A percentile compares a stretch with the other conserved stretches of the same genome.
phyloP scores from a whole-genome alignment of 2,797 vertebrate genomes.

The Glossophaga mutica region DNA sequence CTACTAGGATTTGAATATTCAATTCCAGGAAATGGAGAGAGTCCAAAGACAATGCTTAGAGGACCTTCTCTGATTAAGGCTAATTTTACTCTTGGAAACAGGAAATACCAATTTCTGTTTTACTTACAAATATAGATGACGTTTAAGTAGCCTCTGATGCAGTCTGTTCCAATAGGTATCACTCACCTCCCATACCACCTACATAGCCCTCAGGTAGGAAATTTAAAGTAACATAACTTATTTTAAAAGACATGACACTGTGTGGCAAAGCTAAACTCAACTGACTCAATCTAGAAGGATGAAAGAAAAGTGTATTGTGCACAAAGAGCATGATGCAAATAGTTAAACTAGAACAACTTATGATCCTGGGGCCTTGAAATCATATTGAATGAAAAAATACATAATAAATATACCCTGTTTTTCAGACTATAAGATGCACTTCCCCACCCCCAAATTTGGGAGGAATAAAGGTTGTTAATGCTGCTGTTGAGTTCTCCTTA shows the following conservation, averaged over 20 bases:
- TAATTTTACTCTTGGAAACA: slow-evolving; percentile 46
- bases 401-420: too few relatives aligned
- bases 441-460: too few relatives aligned
- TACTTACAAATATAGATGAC: slow-evolving; percentile 41
- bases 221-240: slow-evolving; percentile 61
- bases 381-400: background rate
- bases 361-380: background rate
- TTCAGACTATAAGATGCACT: too few relatives aligned
- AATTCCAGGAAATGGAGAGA: slow-evolving; percentile 20
- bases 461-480: too few relatives aligned
- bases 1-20: slow-evolving; percentile 27
- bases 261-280: slow-evolving; percentile 31
- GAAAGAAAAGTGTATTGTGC: background rate
- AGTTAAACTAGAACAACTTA: slow-evolving; percentile 4
- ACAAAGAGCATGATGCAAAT: slow-evolving; percentile 17
- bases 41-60: slow-evolving; percentile 36
- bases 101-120: slow-evolving; percentile 60
- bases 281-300: slow-evolving; percentile 18
- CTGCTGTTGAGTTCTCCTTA: too few relatives aligned
- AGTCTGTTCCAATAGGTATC: slow-evolving; percentile 62
- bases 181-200: slow-evolving; percentile 65
- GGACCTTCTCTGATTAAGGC: slow-evolving; percentile 54
- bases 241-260: slow-evolving; percentile 19
- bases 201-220: slow-evolving; percentile 67
- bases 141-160: slow-evolving; percentile 64